Percentiles rank a stretch among this genome's conserved stretches.
Conservation (phyloP, 2,797 vertebrate genomes). For the Rhynchotus rufescens region DNA sequence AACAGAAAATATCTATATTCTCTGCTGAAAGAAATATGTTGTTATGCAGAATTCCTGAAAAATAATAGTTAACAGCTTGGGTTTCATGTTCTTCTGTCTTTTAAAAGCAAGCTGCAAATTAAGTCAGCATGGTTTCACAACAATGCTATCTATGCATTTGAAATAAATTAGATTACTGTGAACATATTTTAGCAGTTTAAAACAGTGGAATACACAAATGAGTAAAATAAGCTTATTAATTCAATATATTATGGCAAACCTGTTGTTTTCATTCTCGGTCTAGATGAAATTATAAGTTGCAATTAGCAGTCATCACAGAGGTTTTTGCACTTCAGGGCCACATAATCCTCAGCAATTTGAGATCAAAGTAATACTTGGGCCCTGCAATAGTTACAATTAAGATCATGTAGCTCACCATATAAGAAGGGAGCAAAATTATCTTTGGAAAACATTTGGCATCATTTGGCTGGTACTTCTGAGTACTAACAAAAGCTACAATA, state of each 20-base stretch:
- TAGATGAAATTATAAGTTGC: slow-evolving; percentile 8
- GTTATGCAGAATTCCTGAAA: slow-evolving; percentile 31
- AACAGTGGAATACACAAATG: slow-evolving; percentile 20
- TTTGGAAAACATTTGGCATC: slow-evolving; percentile 24
- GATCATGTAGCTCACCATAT: slow-evolving; percentile 26
- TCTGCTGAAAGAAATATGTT: slow-evolving; percentile 47
- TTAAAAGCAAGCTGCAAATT: slow-evolving; percentile 53
- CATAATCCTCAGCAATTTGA: slow-evolving; percentile 41
- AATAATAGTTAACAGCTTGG: slow-evolving; percentile 53
- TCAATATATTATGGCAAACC: not conserved
- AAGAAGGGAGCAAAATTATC: slow-evolving; percentile 45
- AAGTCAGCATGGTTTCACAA: slow-evolving; percentile 32
- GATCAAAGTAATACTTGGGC: slow-evolving; percentile 35
- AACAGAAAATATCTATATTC: not conserved
- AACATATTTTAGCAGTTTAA: slow-evolving; percentile 50
- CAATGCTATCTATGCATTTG: slow-evolving; percentile 47
- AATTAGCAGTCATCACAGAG: slow-evolving; percentile 32
- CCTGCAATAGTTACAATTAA: slow-evolving; percentile 32
- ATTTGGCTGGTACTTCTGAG: slow-evolving; percentile 55
- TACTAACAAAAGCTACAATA: slow-evolving; percentile 43
- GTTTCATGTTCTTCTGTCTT: slow-evolving; percentile 44
- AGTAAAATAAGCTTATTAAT: slow-evolving; percentile 30
- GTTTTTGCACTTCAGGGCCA: not conserved
- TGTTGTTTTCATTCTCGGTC: slow-evolving; percentile 8
- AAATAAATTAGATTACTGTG: slow-evolving; percentile 61